phyloP scores from a whole-genome alignment of 2,113 vertebrate genomes.

The Macaca mulatta region DNA sequence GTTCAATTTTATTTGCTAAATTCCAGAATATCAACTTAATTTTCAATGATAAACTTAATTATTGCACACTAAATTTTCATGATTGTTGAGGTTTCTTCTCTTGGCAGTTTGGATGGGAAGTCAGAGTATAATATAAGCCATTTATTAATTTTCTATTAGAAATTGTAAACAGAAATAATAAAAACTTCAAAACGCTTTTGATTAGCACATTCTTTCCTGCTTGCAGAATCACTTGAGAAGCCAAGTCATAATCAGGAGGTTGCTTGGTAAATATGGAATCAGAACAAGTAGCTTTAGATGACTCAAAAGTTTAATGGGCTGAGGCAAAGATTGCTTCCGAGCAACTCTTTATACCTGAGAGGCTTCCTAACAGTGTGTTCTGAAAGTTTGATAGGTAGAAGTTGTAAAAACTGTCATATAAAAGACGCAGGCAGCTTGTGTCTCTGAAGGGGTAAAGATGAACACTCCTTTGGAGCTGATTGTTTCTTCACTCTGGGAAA shows the following conservation, averaged over 20 bases:
- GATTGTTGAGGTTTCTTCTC: background rate
- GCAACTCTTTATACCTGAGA: background rate
- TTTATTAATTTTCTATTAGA: constrained; percentile 36
- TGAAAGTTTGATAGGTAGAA: constrained; percentile 22
- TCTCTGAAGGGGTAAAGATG: background rate
- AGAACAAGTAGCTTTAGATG: constrained; percentile 11
- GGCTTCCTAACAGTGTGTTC: background rate
- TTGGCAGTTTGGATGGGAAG: background rate
- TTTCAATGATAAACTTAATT: background rate
- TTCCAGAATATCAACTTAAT: background rate
- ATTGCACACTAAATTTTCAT: background rate
- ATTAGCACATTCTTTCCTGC: background rate
- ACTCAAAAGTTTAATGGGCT: constrained; percentile 25
- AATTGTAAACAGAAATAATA: background rate
- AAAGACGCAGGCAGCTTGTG: constrained; percentile 6
- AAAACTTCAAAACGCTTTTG: background rate
- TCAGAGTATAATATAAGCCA: background rate
- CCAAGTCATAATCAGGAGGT: background rate
- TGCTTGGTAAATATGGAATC: background rate
- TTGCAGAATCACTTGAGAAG: background rate
- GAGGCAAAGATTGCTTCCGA: background rate
- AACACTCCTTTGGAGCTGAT: background rate
- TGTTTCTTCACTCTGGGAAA: background rate
- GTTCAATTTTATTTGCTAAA: background rate
- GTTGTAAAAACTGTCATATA: background rate